Percentiles rank a stretch among this genome's conserved stretches.
Conservation (phyloP, 1,140 invertebrate species). For the Oreohelix idahoensis region DNA sequence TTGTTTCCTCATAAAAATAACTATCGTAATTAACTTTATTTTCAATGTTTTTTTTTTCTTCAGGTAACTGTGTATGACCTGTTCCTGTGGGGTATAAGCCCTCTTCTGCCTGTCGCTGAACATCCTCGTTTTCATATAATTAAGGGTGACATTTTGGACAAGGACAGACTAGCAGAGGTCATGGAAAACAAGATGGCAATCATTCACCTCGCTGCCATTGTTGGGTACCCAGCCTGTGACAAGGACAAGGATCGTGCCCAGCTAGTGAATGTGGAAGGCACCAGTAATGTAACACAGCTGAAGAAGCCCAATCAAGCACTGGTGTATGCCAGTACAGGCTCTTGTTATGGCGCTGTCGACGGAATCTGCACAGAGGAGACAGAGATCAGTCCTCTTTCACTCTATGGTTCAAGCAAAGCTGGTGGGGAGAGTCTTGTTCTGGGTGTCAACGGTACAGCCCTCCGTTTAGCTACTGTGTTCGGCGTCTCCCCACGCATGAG, state of each 20-base stretch:
- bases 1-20: too few species aligned
- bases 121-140: constrained; percentile 56
- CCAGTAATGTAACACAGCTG: constrained; percentile 55
- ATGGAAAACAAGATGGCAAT: constrained; percentile 57
- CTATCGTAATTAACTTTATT: too few species aligned
- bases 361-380: constrained; percentile 64
- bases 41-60: neutral
- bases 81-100: constrained; percentile 60
- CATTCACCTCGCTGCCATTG: constrained; percentile 65
- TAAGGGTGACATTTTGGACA: constrained; percentile 58
- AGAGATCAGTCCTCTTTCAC: constrained; percentile 59
- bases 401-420: constrained; percentile 64
- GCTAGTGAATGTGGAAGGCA: constrained; percentile 59
- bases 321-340: constrained; percentile 66
- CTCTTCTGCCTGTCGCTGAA: constrained; percentile 51
- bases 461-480: constrained; percentile 65
- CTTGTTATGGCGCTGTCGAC: constrained; percentile 65
- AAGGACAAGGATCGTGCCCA: constrained; percentile 58
- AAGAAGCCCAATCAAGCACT: constrained; percentile 56
- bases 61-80: constrained; percentile 58
- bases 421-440: constrained; percentile 59
- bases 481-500: constrained; percentile 63
- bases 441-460: constrained; percentile 54
- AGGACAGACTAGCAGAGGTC: constrained; percentile 46
- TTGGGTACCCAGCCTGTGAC: constrained; percentile 68